These are phyloP conservation scores for Intellagama lesueurii DNA, from an alignment of 2,797 vertebrate species.

Conservation along the genomic window DNA sequence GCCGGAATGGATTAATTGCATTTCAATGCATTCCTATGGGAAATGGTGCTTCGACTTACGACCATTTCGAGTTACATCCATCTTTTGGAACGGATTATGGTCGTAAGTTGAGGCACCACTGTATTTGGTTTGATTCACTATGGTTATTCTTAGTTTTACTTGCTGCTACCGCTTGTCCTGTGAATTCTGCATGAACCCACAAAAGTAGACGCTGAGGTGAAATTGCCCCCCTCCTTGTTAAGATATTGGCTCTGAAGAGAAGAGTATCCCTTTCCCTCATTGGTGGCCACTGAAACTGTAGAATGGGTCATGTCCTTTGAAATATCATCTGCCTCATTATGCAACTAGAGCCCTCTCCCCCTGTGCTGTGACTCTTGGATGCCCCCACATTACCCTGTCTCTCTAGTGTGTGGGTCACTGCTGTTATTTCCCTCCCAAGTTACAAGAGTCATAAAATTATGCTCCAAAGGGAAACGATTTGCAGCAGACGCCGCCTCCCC, in stretches of 20 bases:
- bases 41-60: no score
- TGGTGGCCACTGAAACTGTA: background rate
- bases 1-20: no score
- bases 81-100: no score
- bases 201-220: background rate
- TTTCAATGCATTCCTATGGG: no score
- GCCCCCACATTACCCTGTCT: conserved; percentile 33
- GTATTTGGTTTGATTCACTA: background rate
- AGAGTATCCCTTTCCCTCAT: background rate
- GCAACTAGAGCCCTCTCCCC: background rate
- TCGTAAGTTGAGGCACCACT: no score
- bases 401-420: conserved; percentile 29
- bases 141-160: background rate
- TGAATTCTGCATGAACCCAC: background rate
- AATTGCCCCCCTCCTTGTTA: background rate
- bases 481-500: conserved; percentile 41
- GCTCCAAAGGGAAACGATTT: conserved; percentile 22
- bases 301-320: conserved; percentile 6
- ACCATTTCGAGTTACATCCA: no score
- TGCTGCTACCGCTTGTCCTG: background rate
- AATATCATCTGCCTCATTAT: conserved; percentile 9
- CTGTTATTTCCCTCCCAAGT: conserved; percentile 46
- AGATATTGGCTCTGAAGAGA: background rate
- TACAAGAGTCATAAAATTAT: conserved; percentile 46
- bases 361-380: conserved; percentile 26